These are phyloP conservation scores for Nemotelus nigrinus DNA, from an alignment of 2,888 invertebrate species.

Conservation along the genomic window DNA sequence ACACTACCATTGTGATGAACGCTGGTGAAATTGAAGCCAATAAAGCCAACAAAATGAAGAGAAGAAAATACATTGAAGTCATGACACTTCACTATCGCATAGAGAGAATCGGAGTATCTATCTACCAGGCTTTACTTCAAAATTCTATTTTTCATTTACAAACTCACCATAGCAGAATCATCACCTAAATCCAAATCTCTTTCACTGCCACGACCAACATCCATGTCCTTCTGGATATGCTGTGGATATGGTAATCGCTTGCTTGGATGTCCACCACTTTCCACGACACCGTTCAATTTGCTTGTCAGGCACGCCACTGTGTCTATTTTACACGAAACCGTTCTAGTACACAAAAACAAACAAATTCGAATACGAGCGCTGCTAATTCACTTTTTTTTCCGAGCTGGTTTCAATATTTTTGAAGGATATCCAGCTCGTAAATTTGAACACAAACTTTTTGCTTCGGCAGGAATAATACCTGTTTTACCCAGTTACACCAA, in stretches of 20 bases:
- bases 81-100: too few species aligned
- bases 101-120: background rate
- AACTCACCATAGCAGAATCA: slow-evolving; percentile 77
- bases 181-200: slow-evolving; percentile 80
- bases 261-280: slow-evolving; percentile 33
- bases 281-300: slow-evolving; percentile 31
- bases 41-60: too few species aligned
- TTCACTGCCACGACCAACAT: slow-evolving; percentile 68
- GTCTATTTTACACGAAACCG: slow-evolving; percentile 1
- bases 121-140: background rate
- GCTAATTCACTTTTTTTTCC: too few species aligned
- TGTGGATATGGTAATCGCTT: slow-evolving; percentile 69
- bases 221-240: slow-evolving; percentile 80
- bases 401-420: too few species aligned
- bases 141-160: background rate
- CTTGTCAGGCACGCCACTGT: slow-evolving; percentile 36
- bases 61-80: too few species aligned
- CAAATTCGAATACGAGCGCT: background rate
- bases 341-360: background rate
- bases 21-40: too few species aligned
- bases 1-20: too few species aligned
- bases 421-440: too few species aligned
- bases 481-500: too few species aligned
- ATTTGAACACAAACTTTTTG: too few species aligned
- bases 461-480: too few species aligned